Percentiles rank a stretch among this genome's conserved stretches.
Conservation (phyloP, 2,113 vertebrate genomes). For the Neodontobutis hainanensis region DNA sequence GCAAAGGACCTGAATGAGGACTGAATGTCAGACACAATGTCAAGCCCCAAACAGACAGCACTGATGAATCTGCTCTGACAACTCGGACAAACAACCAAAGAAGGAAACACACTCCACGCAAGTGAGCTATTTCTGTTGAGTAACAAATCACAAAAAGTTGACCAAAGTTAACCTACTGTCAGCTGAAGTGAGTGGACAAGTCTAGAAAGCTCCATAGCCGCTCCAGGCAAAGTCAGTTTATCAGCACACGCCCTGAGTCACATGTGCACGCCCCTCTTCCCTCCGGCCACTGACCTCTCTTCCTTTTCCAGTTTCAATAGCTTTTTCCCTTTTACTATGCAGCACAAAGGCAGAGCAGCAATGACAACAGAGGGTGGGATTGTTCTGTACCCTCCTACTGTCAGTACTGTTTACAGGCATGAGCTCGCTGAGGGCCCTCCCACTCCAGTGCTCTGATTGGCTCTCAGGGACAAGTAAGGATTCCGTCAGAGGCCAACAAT, state of each 20-base stretch:
- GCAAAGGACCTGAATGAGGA: background rate
- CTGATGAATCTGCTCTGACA: slow-evolving; percentile 20
- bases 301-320: slow-evolving; percentile 41
- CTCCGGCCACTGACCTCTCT: slow-evolving; percentile 28
- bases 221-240: slow-evolving; percentile 18
- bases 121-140: background rate
- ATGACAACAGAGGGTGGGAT: slow-evolving; percentile 66
- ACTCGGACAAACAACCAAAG: slow-evolving; percentile 22
- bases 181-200: slow-evolving; percentile 25
- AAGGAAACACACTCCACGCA: slow-evolving; percentile 6
- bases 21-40: background rate
- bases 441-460: slow-evolving; percentile 33
- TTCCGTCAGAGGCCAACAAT: slow-evolving; percentile 78
- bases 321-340: slow-evolving; percentile 19
- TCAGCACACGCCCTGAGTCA: slow-evolving; percentile 27
- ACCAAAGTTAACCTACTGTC: slow-evolving; percentile 64
- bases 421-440: slow-evolving; percentile 56
- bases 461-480: slow-evolving; percentile 52
- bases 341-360: slow-evolving; percentile 37
- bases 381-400: slow-evolving; percentile 59
- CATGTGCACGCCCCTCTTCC: slow-evolving; percentile 6
- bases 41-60: slow-evolving; percentile 16
- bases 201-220: slow-evolving; percentile 49
- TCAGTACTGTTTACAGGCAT: slow-evolving; percentile 54
- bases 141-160: slow-evolving; percentile 11